phyloP scores from a whole-genome alignment of 2,113 vertebrate genomes.

The Gyps fulvus region DNA sequence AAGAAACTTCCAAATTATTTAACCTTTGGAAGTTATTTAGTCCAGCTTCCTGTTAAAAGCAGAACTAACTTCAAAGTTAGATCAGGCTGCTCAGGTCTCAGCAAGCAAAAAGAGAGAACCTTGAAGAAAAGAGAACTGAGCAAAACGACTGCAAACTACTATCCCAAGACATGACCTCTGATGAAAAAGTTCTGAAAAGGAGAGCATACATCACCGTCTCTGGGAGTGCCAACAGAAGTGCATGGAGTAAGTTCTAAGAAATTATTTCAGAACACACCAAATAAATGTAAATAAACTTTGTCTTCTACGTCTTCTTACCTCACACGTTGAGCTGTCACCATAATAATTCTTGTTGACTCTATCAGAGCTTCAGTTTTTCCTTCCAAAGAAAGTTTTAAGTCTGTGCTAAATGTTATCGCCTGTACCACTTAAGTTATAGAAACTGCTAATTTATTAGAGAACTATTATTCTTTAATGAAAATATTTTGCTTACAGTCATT shows the following conservation, averaged over 20 bases:
- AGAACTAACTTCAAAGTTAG: background rate
- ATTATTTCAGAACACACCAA: background rate
- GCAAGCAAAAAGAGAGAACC: background rate
- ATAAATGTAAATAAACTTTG: background rate
- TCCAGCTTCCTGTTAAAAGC: background rate
- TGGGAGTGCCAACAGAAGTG: background rate
- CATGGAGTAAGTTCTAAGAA: background rate
- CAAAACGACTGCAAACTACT: background rate
- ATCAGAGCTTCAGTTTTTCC: background rate
- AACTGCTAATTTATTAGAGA: background rate
- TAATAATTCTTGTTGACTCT: background rate
- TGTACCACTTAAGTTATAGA: background rate
- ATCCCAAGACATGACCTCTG: background rate
- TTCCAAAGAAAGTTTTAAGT: background rate
- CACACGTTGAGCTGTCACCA: background rate
- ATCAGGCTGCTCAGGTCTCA: background rate
- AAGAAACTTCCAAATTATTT: background rate
- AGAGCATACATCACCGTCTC: background rate
- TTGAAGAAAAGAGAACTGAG: background rate
- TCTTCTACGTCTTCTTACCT: background rate
- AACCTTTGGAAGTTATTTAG: background rate
- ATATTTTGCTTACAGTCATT: background rate
- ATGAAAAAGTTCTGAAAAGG: background rate
- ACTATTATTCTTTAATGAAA: background rate
- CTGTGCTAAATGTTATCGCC: background rate